Evolutionary conservation across 2,113 vertebrate genomes (phyloP).

Genomic region (Colossoma macropomum): DNA sequence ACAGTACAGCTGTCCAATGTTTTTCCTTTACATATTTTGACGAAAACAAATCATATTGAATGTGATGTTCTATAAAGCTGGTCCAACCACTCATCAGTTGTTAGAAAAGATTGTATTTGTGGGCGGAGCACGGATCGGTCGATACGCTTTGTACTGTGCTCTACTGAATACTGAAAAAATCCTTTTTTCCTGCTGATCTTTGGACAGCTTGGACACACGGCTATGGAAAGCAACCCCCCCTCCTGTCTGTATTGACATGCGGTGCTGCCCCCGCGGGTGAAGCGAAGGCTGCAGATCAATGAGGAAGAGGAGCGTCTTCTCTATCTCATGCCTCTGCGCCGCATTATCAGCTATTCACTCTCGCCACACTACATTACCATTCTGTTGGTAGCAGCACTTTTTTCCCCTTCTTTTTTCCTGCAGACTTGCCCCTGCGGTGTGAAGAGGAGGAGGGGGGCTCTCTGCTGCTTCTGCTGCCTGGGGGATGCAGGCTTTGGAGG

Average conservation of each 20-base stretch:
- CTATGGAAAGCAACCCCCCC: not conserved
- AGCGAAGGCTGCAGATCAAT: constrained; percentile 38
- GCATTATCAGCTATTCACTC: constrained; percentile 28
- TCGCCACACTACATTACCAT: constrained; percentile 39
- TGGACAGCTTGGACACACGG: not conserved
- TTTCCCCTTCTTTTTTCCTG: not conserved
- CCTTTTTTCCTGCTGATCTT: not conserved
- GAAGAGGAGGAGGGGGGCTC: not conserved
- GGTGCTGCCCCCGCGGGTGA: not conserved
- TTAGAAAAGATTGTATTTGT: no score
- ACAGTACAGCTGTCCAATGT: no score
- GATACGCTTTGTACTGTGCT: not conserved
- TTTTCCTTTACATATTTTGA: no score
- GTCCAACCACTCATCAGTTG: no score
- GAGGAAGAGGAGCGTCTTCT: constrained; percentile 23
- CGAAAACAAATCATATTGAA: no score
- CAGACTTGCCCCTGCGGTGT: constrained; percentile 28
- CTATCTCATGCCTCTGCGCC: constrained; percentile 17
- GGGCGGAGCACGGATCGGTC: no score
- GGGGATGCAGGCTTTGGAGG: constrained; percentile 24
- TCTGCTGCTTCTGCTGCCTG: constrained; percentile 11
- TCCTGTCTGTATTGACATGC: not conserved
- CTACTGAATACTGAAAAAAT: not conserved
- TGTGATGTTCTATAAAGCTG: no score
- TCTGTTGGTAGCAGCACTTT: constrained; percentile 30